phyloP scores from a whole-genome alignment of 2,797 vertebrate genomes.

The Oophaga sylvatica region DNA sequence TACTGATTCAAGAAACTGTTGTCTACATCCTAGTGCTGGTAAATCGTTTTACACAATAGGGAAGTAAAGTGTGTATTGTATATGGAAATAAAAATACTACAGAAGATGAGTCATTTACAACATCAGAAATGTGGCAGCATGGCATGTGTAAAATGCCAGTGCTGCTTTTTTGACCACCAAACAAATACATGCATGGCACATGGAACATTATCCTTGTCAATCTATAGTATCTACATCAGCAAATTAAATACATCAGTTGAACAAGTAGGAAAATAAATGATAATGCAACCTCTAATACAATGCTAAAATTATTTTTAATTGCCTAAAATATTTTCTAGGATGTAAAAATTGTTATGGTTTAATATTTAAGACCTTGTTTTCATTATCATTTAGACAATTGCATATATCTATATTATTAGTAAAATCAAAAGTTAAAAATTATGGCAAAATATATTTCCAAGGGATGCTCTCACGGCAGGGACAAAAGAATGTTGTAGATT shows the following conservation, averaged over 20 bases:
- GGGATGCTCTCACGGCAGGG: too few relatives aligned
- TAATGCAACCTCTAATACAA: not conserved
- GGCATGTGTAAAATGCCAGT: not conserved
- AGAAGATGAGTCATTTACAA: not conserved
- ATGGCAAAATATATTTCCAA: too few relatives aligned
- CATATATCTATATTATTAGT: too few relatives aligned
- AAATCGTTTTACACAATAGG: conserved; percentile 2
- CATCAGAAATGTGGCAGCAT: conserved; percentile 1
- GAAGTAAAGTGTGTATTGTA: conserved; percentile 1
- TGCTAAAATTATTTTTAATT: not conserved
- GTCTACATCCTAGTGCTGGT: not conserved
- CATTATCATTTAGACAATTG: too few relatives aligned
- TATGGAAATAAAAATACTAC: not conserved
- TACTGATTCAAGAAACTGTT: not conserved
- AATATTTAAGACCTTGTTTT: too few relatives aligned
- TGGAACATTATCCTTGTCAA: not conserved
- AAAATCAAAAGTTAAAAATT: too few relatives aligned
- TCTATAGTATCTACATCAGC: not conserved
- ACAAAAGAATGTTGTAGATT: too few relatives aligned
- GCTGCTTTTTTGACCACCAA: not conserved
- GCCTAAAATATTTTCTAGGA: not conserved
- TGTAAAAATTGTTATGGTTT: not conserved
- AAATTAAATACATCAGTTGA: not conserved
- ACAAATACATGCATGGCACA: not conserved
- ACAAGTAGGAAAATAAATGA: not conserved